Base-by-base conservation (phyloP, 2,888 invertebrate genomes). In the Macaria notata region DNA sequence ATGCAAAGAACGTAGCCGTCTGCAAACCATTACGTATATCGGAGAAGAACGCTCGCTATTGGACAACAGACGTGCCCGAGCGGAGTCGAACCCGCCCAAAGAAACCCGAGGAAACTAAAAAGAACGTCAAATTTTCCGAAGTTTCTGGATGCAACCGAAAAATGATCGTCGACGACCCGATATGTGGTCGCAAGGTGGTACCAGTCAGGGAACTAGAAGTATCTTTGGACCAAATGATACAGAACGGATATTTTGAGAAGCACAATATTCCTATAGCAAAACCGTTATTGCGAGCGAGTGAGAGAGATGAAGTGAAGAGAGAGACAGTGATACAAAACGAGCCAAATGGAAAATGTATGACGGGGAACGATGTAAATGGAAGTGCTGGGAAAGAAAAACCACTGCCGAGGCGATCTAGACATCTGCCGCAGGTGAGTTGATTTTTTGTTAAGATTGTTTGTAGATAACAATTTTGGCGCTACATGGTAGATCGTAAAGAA, bases 71-170 rank as follows among this genome's bases (percentile, higher is more conserved):
- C 39, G 69, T 72, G 0, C 83, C 86, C 38, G 84, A 84, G 30
- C 75, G 73, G 3, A 72, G 72, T 54, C 79, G 75, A 57, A 54
- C 70, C 0, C 79, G 82, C 31, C 76, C 78, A 51, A 88, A 79
- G 60, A 84, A 77, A 46, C 50, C 76, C 47, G 91, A 88, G 3
- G 92, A 92, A 50, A 72, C 73, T 0, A 92, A 92, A 64, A 92
- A 92, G 70, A 92, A 86, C 56, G 92, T 92, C 0, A 92, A 91
- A 66, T 92, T 92, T 64, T 92, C 92, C 0, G 92, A 92, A 77
- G 91, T 91, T 1, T 90, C 91, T 0, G 90, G 89, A 2, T 90
- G 89, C 44, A 87, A 83, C 50, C 73, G 90, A 9, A 92, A 91
- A 65, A 92, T 90, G 82, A 77, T 92, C 0, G 84, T 92, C 0